Conservation (phyloP, 2,113 vertebrate genomes). For the Xiphias gladius region DNA sequence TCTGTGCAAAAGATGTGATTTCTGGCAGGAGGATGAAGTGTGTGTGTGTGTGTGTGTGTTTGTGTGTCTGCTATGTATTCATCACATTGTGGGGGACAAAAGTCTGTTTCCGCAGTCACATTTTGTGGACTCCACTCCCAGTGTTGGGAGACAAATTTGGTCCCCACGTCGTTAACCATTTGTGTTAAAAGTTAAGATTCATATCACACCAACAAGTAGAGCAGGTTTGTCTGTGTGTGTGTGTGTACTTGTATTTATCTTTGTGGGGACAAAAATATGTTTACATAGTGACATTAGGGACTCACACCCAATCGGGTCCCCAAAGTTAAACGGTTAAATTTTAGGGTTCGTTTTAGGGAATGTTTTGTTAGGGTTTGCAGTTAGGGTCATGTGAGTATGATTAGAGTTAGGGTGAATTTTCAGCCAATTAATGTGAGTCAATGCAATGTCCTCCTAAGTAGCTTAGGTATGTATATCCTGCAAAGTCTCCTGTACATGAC, state of each 20-base stretch:
- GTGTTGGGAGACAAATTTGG: slow-evolving; percentile 9
- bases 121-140: background rate
- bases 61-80: background rate
- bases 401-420: background rate
- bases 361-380: too few species aligned
- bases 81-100: background rate
- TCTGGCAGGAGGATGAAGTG: slow-evolving; percentile 20
- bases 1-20: slow-evolving; percentile 40
- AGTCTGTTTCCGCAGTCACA: background rate
- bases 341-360: too few species aligned
- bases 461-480: background rate
- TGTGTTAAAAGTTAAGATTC: background rate
- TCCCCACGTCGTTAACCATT: background rate
- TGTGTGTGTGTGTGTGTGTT: slow-evolving; percentile 8
- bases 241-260: background rate
- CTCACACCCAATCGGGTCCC: background rate
- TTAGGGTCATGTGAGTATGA: too few species aligned
- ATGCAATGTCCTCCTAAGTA: too few species aligned
- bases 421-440: background rate
- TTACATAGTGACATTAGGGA: background rate
- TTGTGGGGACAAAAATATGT: background rate
- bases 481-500: background rate
- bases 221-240: background rate
- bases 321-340: background rate
- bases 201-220: background rate